Percentiles rank a stretch among this genome's conserved stretches.
These are phyloP conservation scores for Phymastichus coffea DNA, from an alignment of 1,140 invertebrate genomes.

Conservation along the genomic window DNA sequence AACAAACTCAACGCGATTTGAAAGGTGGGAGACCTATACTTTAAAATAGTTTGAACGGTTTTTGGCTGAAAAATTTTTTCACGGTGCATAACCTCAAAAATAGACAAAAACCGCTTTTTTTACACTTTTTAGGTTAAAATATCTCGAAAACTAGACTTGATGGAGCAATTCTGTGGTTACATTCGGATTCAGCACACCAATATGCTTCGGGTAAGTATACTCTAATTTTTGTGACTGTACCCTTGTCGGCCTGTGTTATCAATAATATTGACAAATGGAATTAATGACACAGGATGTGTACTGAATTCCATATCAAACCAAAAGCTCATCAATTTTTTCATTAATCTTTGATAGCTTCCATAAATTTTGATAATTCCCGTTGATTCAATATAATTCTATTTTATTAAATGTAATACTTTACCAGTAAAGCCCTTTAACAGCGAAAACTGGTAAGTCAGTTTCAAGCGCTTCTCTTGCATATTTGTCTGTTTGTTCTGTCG, in stretches of 20 bases:
- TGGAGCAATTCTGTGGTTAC: too few species aligned
- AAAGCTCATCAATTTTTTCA: neutral
- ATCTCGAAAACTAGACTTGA: too few species aligned
- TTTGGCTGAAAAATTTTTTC: too few species aligned
- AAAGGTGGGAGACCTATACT: too few species aligned
- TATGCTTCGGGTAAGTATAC: too few species aligned
- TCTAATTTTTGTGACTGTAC: too few species aligned
- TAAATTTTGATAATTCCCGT: neutral
- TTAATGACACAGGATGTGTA: neutral
- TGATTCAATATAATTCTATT: neutral
- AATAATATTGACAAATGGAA: neutral
- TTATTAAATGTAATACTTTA: neutral
- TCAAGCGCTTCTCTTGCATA: neutral
- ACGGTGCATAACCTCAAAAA: too few species aligned
- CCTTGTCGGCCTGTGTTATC: neutral
- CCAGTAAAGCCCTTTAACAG: neutral
- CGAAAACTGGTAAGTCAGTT: neutral
- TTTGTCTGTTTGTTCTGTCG: conserved; percentile 15
- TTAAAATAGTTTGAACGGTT: too few species aligned
- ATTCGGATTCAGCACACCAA: too few species aligned
- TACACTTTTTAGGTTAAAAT: too few species aligned
- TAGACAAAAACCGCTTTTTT: too few species aligned
- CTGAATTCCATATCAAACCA: neutral
- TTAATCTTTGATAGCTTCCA: neutral
- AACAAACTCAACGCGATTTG: too few species aligned